phyloP scores from a whole-genome alignment of 2,888 invertebrate genomes.

The Petrophora chlorosata region DNA sequence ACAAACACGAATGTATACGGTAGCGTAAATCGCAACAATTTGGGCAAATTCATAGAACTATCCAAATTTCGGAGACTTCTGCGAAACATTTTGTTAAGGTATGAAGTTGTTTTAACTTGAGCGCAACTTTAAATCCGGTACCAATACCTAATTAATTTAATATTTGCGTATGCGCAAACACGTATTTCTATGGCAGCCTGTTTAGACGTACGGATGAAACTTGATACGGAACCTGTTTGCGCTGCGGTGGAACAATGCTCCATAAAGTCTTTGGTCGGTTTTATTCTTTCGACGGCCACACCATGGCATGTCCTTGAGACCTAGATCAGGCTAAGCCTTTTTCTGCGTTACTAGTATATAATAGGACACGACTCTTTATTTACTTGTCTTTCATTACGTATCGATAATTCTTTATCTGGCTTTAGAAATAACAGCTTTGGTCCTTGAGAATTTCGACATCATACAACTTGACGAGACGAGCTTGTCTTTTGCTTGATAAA shows the following conservation, averaged over 20 bases:
- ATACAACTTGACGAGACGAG: no score
- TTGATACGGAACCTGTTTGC: constrained; percentile 60
- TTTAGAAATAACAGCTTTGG: no score
- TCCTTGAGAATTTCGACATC: no score
- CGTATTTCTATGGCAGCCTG: constrained; percentile 30
- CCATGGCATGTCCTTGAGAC: constrained; percentile 28
- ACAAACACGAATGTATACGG: neutral
- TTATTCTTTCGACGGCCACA: constrained; percentile 19
- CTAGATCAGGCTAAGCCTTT: constrained; percentile 1
- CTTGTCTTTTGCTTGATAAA: no score
- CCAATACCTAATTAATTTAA: neutral
- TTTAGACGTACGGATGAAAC: constrained; percentile 53
- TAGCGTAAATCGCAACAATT: neutral
- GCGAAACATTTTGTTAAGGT: neutral
- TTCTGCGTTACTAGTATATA: no score
- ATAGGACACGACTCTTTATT: no score
- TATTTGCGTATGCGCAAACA: constrained; percentile 2
- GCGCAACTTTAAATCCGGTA: neutral
- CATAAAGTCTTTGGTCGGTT: constrained; percentile 41
- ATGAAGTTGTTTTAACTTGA: neutral
- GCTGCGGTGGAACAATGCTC: constrained; percentile 57
- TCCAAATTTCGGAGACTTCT: neutral
- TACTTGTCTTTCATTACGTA: no score
- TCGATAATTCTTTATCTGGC: no score
- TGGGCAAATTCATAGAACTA: no score